Evolutionary conservation across 64 coral and sea anemone genomes (phyloP), one percentile per base, ranked within the genome.

Genomic region (Montipora capricornis): DNA sequence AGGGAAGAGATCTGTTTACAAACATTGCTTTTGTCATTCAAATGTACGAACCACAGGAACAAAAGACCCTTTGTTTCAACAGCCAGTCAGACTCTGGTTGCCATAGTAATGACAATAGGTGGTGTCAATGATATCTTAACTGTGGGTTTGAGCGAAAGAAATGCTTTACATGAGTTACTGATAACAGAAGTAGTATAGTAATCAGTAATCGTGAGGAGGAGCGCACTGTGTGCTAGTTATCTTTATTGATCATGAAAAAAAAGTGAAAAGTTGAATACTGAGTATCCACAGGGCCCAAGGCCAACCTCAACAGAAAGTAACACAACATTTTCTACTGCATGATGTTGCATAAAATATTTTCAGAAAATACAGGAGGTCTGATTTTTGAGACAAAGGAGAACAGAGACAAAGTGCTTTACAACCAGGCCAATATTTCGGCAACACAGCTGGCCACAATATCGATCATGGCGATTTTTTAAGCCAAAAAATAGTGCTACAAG

Each of bases 381-480:
- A 5, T 83, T 83, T 68, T 14, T 53, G 24, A 46, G 13, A 46
- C 12, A 68, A 83, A 68, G 17, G 24, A 44, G 53, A 37, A 26
- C 3, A 4, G 44, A 71, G 20, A 71, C 68, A 44, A 81, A 37
- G 17, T 81, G 79, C 51, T 60, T 60, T 81, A 9, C 16, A 67
- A 26, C 12, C 12, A 47, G 6, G 58, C 81, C 81, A 83, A 83
- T 83, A 83, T 83, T 46, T 83, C 24, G 15, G 17, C 37, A 68
- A 26, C 14, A 24, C 22, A 16, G 2, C 47, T 5, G 14, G 53
- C 16, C 58, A 37, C 81, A 83, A 83, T 83, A 83, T 67, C 58
- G 2, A 68, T 68, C 53, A 82, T 44, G 55, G 55, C 22, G 22
- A 52, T 61, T 12, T 64, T 16, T 16, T 64, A 12, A 14, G 1